phyloP scores from a whole-genome alignment of 2,113 vertebrate species.

The Sander vitreus region DNA sequence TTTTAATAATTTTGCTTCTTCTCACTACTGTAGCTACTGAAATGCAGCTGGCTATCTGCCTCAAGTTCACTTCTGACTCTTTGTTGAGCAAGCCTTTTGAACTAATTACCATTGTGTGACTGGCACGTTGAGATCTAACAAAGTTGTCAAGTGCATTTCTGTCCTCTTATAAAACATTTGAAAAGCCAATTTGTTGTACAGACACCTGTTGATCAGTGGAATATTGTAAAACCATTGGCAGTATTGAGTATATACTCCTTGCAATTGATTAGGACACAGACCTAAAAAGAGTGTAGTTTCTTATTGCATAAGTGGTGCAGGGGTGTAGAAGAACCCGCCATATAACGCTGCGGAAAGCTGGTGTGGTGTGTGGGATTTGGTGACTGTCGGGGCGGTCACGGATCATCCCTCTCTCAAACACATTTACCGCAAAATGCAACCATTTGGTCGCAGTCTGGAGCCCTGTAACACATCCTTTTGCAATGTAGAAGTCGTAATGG shows the following conservation, averaged over 20 bases:
- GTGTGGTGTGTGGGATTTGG: no score
- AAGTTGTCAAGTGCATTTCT: neutral
- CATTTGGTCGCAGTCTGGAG: no score
- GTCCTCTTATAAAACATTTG: neutral
- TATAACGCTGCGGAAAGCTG: no score
- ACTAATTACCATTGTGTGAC: neutral
- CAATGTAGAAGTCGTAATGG: no score
- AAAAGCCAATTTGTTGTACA: neutral
- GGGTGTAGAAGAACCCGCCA: no score
- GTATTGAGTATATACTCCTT: neutral
- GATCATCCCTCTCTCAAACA: no score
- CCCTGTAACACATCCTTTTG: no score
- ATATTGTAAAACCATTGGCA: neutral
- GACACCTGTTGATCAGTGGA: neutral
- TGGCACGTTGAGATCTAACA: neutral
- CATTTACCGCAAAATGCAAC: no score
- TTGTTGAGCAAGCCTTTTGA: neutral
- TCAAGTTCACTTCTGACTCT: neutral
- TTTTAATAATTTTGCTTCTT: neutral
- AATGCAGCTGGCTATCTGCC: neutral
- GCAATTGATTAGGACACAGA: no score
- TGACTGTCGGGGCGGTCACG: no score
- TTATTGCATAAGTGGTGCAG: no score
- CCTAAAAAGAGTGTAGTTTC: no score
- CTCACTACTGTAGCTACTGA: neutral